Evolutionary conservation across 2,113 vertebrate species (phyloP), one percentile per base, ranked within the genome.

Genomic region (Paramisgurnus dabryanus): DNA sequence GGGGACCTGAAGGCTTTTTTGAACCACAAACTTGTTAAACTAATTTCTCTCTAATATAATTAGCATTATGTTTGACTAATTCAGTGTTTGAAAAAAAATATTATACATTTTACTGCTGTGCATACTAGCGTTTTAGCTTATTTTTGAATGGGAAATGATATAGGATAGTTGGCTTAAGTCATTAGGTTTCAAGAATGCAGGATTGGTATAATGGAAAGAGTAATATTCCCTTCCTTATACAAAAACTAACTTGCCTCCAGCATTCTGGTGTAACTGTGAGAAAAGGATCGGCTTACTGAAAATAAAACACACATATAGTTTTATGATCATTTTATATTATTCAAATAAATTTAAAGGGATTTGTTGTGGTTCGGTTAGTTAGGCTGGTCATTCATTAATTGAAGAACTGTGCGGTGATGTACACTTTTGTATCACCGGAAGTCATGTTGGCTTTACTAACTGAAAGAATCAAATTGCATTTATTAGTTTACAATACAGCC

Each of bases 181-280:
- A 75, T 75, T 75, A 34, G 58, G 73, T 75, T 75, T 75, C 73
- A 64, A 22, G 73, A 17, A 75, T 49, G 34, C 73, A 49, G 22
- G 58, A 45, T 75, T 58, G 11, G 7, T 2, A 64, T 64, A 75
- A 75, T 49, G 73, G 58, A 64, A 6, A 49, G 58, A 39, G 18
- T 64, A 9, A 34, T 49, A 75, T 75, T 75, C 73, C 22, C 73
- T 43, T 75, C 43, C 43, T 61, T 75, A 5, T 11, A 27, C 55
- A 7, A 58, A 58, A n/a, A 58, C 11, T 27, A 7, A 43, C 22
- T 27, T 75, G 73, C 73, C 58, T 75, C 7, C 45, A 75, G 73
- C 73, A 49, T 18, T 49, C 58, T 64, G 73, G 73, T 63, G 73
- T 63, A 60, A 47, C 55, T 45, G 40, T 75, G 13, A 70, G 47